Evolutionary conservation across 2,113 vertebrate genomes (phyloP).

Genomic region (Puffinus mauretanicus): DNA sequence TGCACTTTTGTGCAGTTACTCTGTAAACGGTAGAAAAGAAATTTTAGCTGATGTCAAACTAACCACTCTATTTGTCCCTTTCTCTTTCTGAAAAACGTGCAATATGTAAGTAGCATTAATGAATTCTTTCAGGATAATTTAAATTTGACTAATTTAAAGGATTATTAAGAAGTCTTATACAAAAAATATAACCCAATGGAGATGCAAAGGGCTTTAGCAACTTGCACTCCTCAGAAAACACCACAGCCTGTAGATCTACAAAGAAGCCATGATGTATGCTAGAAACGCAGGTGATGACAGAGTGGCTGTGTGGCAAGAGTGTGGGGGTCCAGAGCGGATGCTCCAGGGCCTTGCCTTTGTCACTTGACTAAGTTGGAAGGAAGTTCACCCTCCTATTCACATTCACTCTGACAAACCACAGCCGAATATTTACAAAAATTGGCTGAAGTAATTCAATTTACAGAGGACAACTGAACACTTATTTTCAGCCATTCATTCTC

Average conservation of each 20-base stretch:
- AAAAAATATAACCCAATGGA: not conserved
- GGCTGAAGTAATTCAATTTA: not conserved
- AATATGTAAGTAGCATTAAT: not conserved
- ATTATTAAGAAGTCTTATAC: not conserved
- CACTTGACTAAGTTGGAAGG: not conserved
- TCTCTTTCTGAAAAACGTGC: not conserved
- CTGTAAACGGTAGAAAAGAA: constrained; percentile 47
- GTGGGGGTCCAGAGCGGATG: not conserved
- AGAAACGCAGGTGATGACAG: not conserved
- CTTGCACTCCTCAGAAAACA: not conserved
- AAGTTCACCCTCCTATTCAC: not conserved
- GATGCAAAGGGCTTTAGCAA: not conserved
- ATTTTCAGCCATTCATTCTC: not conserved
- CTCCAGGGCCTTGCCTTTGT: not conserved
- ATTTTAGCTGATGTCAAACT: not conserved
- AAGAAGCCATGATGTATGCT: not conserved
- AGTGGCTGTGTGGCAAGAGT: not conserved
- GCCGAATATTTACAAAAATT: not conserved
- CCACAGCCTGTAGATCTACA: not conserved
- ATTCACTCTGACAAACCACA: not conserved
- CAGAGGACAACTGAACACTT: not conserved
- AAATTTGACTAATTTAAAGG: not conserved
- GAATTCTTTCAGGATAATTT: not conserved
- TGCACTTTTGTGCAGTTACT: constrained; percentile 77
- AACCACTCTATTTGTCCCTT: not conserved